Percentiles rank a stretch among this genome's conserved stretches.
Evolutionary conservation across 2,113 vertebrate species (phyloP).

Genomic region (Forbesichthys agassizii): DNA sequence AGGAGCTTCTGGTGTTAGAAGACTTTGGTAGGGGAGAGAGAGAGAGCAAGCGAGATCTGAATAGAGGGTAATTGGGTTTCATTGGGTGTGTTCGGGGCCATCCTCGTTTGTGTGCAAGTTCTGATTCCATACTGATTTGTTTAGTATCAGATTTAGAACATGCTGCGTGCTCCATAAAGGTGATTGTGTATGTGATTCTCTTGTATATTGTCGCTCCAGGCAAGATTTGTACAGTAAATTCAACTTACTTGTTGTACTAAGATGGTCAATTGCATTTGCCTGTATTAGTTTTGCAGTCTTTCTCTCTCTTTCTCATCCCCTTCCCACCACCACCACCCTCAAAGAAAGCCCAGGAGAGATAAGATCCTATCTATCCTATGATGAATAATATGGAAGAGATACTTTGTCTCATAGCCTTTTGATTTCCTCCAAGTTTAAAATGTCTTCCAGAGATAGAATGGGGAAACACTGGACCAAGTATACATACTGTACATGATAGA

Average conservation of each 20-base stretch:
- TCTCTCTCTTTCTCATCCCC: constrained; percentile 15
- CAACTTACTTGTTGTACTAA: constrained; percentile 14
- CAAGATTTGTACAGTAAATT: constrained; percentile 27
- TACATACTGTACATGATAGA: constrained; percentile 59
- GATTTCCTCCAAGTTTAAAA: constrained; percentile 73
- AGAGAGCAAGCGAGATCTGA: constrained; percentile 53
- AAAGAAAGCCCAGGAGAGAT: constrained; percentile 54
- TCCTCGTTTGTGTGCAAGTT: constrained; percentile 44
- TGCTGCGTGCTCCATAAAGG: not conserved
- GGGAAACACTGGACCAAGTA: constrained; percentile 19
- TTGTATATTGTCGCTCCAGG: not conserved
- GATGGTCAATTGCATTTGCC: constrained; percentile 38
- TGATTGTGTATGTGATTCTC: constrained; percentile 1
- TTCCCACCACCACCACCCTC: not conserved
- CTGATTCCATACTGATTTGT: constrained; percentile 32
- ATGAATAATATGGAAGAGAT: constrained; percentile 61
- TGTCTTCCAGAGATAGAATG: constrained; percentile 54
- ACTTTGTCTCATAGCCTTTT: constrained; percentile 65
- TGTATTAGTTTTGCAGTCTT: not conserved
- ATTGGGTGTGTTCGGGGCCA: constrained; percentile 62
- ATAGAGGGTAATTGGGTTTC: constrained; percentile 85
- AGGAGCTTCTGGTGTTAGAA: constrained; percentile 83
- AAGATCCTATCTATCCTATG: constrained; percentile 67
- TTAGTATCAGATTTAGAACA: constrained; percentile 23
- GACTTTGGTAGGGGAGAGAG: constrained; percentile 59